These are phyloP conservation scores for Rhipidura dahli DNA, from an alignment of 2,113 vertebrate species.

Conservation along the genomic window DNA sequence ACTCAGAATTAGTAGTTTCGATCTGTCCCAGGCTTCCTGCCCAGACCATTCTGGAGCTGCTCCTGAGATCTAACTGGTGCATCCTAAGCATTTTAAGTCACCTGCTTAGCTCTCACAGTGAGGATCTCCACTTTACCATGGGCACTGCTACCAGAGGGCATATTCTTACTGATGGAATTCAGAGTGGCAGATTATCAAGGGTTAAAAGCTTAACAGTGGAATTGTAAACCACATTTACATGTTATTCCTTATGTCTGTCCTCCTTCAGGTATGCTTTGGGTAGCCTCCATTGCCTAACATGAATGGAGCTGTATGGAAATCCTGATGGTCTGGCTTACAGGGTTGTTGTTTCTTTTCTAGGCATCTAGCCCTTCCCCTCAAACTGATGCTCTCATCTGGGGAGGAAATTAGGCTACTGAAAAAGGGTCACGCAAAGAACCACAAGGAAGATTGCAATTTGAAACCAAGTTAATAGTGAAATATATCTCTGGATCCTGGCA, in stretches of 20 bases:
- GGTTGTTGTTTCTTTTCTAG: neutral
- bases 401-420: neutral
- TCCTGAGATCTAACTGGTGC: neutral
- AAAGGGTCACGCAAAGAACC: neutral
- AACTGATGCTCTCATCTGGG: neutral
- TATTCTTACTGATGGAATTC: neutral
- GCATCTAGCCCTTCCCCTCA: neutral
- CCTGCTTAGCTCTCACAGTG: neutral
- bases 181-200: neutral
- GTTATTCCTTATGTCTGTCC: neutral
- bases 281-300: neutral
- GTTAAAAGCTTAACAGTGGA: neutral
- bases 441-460: neutral
- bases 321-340: neutral
- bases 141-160: accelerated
- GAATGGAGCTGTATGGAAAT: neutral
- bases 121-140: neutral
- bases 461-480: neutral
- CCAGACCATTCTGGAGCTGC: neutral
- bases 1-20: neutral
- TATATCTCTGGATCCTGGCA: neutral
- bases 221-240: neutral
- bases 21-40: neutral
- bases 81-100: neutral
- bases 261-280: neutral